Conservation (phyloP, 2,888 invertebrate species). For the Serrognathus titanus region DNA sequence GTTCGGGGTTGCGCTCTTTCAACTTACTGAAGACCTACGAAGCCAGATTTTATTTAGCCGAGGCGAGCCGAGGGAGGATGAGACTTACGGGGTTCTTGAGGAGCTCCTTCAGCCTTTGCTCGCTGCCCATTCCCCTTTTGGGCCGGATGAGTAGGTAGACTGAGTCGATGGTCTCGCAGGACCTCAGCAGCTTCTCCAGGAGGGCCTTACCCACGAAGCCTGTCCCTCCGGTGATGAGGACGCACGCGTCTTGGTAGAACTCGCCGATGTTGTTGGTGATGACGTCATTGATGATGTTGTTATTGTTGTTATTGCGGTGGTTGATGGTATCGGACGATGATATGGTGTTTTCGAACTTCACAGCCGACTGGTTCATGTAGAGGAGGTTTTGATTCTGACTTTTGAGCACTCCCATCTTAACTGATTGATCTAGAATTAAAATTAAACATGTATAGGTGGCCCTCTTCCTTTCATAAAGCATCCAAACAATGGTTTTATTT, state of each 20-base stretch:
- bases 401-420: neutral
- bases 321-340: neutral
- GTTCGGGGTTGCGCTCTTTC: conserved; percentile 59
- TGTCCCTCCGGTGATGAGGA: conserved; percentile 51
- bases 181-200: conserved; percentile 85
- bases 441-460: no score
- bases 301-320: conserved; percentile 5
- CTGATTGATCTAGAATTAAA: neutral
- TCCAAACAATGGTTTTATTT: no score
- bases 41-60: no score
- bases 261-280: conserved; percentile 36
- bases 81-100: conserved; percentile 64
- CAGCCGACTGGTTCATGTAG: neutral
- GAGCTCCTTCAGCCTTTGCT: conserved; percentile 69
- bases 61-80: no score
- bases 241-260: conserved; percentile 44
- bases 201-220: conserved; percentile 95
- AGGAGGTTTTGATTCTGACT: neutral
- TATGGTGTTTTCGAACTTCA: neutral
- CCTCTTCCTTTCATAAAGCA: no score
- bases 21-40: conserved; percentile 68
- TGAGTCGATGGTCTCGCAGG: conserved; percentile 72
- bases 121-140: conserved; percentile 66
- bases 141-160: conserved; percentile 80
- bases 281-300: conserved; percentile 14